Base-by-base conservation (phyloP, 2,888 invertebrate species). In the Cylindroiulus punctatus region DNA sequence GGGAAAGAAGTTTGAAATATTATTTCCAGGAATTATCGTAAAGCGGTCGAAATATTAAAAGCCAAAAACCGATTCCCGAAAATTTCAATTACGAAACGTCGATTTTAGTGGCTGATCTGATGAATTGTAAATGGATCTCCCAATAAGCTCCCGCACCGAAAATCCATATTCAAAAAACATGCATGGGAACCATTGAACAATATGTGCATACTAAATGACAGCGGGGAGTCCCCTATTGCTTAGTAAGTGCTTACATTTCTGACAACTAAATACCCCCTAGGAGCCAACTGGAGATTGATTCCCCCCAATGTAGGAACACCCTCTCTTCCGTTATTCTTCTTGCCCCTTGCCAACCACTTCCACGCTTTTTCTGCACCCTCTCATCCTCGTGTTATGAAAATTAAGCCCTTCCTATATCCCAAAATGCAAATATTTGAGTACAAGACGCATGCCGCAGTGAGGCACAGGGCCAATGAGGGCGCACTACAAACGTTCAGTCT, bases 81-180 rank as follows among this genome's bases (percentile, higher is more conserved):
- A n/a, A n/a, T 57, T 57, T 57, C 57, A 57, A 57, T 57, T 57
- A 57, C n/a, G 22, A 8, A 57, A 22, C n/a, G n/a, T 22, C 3
- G 22, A 57, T 57, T n/a, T 57, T 57, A 57, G 22, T 22, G 57
- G 57, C 22, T n/a, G 57, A 57, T 57, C n/a, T n/a, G 2, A 57
- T 57, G n/a, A n/a, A 57, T 57, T 22, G 57, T 4, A 57, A 57
- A 57, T n/a, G n/a, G n/a, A n/a, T n/a, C n/a, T n/a, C n/a, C n/a
- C n/a, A n/a, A n/a, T n/a, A n/a, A 22, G 57, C 57, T 57, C 57
- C 57, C 57, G 57, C 57, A 3, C 57, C n/a, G 57, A 57, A 57
- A 57, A 57, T 57, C 57, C 57, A 57, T 57, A 57, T 57, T 57
- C 57, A n/a, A 57, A 57, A 57, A 57, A n/a, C 57, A 57, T n/a